phyloP scores from a whole-genome alignment of 2,797 vertebrate species.

The Tragelaphus eurycerus region DNA sequence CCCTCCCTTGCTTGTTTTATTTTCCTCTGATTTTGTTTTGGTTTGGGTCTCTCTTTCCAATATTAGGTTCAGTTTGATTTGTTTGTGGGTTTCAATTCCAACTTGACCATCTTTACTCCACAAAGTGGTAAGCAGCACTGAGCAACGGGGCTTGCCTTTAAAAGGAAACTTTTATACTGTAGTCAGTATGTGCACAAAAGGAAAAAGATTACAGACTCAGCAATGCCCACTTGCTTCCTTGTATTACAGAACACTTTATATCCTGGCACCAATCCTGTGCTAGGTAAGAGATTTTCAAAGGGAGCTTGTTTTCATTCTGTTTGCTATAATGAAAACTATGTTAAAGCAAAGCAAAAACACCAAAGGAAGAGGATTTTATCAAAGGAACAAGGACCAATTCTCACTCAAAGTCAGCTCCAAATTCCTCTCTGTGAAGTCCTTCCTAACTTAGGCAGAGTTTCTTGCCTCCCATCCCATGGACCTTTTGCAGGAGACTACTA shows the following conservation, averaged over 20 bases:
- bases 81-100: background rate
- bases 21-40: background rate
- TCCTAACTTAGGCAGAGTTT: background rate
- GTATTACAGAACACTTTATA: background rate
- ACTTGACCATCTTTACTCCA: background rate
- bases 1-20: background rate
- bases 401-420: rapidly evolving
- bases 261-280: background rate
- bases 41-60: background rate
- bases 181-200: background rate
- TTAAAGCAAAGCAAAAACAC: background rate
- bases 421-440: background rate
- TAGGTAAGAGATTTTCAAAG: background rate
- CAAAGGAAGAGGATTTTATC: background rate
- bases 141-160: background rate
- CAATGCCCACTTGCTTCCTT: background rate
- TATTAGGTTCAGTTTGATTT: background rate
- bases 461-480: too few relatives aligned
- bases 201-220: background rate
- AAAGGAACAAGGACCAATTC: background rate
- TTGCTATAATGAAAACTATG: background rate
- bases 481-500: too few relatives aligned
- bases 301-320: background rate
- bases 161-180: background rate
- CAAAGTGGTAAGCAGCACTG: background rate